Percentiles rank a stretch among this genome's conserved stretches.
Conservation (phyloP, 2,888 invertebrate genomes). For the Galerucella calmariensis region DNA sequence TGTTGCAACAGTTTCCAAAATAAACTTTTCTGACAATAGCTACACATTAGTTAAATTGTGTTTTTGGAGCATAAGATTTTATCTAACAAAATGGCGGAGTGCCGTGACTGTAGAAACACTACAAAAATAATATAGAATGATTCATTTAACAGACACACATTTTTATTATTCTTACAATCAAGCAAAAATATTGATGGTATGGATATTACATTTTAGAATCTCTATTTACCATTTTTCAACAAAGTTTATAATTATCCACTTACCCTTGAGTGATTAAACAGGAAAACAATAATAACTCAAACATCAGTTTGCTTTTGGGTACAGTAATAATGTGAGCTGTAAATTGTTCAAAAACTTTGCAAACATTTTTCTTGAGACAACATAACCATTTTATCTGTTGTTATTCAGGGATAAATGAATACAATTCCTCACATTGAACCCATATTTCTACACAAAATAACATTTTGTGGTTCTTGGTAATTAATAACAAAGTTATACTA, state of each 20-base stretch:
- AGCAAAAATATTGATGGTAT: background rate
- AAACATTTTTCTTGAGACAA: no score
- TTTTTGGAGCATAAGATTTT: conserved; percentile 5
- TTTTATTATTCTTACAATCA: background rate
- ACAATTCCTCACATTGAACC: no score
- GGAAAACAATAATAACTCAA: background rate
- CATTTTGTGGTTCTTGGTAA: no score
- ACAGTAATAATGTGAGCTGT: background rate
- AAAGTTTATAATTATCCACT: background rate
- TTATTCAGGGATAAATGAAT: no score
- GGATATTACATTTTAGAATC: background rate
- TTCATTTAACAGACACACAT: background rate
- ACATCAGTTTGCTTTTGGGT: background rate
- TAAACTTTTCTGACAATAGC: conserved; percentile 9
- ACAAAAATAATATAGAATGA: background rate
- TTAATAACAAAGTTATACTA: no score
- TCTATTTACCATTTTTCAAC: background rate
- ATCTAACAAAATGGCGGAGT: conserved; percentile 29
- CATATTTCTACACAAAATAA: no score
- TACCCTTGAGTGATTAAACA: background rate
- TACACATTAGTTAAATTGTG: background rate
- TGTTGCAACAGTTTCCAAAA: conserved; percentile 15
- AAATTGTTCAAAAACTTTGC: background rate
- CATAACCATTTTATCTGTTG: no score
- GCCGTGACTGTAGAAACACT: background rate